Base-by-base conservation (phyloP, 2,888 invertebrate species). In the Phanerotoma sp. region DNA sequence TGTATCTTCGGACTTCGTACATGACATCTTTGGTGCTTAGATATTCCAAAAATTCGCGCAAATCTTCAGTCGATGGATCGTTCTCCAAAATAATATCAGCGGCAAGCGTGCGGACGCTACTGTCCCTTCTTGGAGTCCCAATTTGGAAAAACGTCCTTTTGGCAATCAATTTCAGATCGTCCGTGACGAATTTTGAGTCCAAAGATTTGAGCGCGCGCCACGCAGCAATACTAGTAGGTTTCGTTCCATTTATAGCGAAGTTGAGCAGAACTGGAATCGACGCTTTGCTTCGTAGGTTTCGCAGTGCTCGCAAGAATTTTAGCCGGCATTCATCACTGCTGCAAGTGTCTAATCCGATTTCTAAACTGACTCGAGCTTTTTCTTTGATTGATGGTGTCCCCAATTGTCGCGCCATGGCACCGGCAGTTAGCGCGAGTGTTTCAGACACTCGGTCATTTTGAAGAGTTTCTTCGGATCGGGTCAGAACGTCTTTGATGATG, bases 71-170 rank as follows among this genome's bases (percentile, higher is more conserved):
- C 7, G 78, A 78, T 1, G 86, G 86, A 22, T 81, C 74, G 48
- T 82, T 79, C 50, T 84, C 81, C 4, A 91, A 77, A 11, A 91
- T 73, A 7, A 90, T 79, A 65, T 90, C 88, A n/a, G 86, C 72
- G 0, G 91, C 88, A 48, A 88, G 65, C 1, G 86, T 86, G 65
- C 91, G 79, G 0, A 86, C 83, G 59, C 87, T 88, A 25, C 87
- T 86, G 68, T 84, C 85, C 41, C 79, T 81, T 57, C 77, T 79
- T 1, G 69, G 64, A 20, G 79, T 80, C 15, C 78, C 79, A 2
- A 81, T 67, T 70, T 87, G 85, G 63, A 82, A 84, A 65, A 86
- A 86, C 2, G 86, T 81, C 46, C 76, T 78, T n/a, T 79, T 73
- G 1, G 84, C 83, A 1, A 73, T 68, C 47, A 68, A 72, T 30